Evolutionary conservation across 2,113 vertebrate species (phyloP).

Genomic region (Periophthalmus modestus): DNA sequence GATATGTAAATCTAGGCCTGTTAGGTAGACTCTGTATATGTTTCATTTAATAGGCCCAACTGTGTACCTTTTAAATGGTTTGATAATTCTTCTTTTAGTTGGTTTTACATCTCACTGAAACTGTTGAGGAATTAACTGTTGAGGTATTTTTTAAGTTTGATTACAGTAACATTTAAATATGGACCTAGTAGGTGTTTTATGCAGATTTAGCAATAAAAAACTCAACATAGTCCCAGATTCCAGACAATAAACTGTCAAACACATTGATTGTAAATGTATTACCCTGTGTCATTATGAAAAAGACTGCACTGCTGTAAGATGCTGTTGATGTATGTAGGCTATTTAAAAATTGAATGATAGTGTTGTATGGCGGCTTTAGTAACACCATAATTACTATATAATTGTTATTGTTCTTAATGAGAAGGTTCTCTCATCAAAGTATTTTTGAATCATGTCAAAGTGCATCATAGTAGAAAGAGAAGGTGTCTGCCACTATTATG

Average conservation of each 20-base stretch:
- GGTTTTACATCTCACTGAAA: too few species aligned
- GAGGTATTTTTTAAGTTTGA: too few species aligned
- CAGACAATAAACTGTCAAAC: background rate
- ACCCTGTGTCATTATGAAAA: background rate
- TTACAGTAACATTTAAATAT: too few species aligned
- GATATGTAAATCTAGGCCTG: background rate
- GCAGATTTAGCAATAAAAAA: too few species aligned
- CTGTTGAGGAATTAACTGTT: too few species aligned
- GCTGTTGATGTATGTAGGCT: background rate
- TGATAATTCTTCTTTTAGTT: too few species aligned
- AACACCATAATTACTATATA: background rate
- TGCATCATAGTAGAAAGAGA: conserved; percentile 7
- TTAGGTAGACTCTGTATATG: background rate
- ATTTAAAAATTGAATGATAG: background rate
- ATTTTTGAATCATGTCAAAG: background rate
- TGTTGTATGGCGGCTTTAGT: background rate
- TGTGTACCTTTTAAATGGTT: background rate
- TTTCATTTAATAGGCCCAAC: background rate
- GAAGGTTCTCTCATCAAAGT: background rate
- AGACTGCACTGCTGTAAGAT: background rate
- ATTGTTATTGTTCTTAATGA: background rate
- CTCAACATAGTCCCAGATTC: background rate
- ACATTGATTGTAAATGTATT: background rate
- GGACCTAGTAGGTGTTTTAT: too few species aligned
- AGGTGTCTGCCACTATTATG: conserved; percentile 32